These are phyloP conservation scores for Brachyopa scutellaris DNA, from an alignment of 2,888 invertebrate species.

Conservation along the genomic window DNA sequence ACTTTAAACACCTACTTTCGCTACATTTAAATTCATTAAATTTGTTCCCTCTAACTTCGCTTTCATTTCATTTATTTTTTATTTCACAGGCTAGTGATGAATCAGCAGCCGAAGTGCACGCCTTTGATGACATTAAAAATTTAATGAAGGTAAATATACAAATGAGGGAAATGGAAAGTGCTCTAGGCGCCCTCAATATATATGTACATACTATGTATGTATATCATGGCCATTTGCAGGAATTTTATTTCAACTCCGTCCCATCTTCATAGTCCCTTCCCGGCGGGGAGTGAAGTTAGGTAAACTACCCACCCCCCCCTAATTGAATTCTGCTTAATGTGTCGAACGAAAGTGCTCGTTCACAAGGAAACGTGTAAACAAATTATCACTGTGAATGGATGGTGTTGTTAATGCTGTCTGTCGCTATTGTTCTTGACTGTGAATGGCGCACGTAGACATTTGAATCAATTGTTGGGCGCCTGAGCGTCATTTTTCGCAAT, in stretches of 20 bases:
- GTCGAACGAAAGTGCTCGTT: conserved; percentile 28
- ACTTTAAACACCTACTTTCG: not conserved
- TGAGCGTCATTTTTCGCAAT: conserved; percentile 1
- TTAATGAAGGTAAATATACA: conserved; percentile 83
- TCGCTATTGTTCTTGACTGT: conserved; percentile 22
- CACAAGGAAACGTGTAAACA: conserved; percentile 45
- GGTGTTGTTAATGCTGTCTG: conserved; percentile 15
- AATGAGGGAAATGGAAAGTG: conserved; percentile 17
- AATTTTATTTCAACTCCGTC: conserved; percentile 73
- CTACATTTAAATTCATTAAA: conserved; percentile 45
- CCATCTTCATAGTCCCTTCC: conserved; percentile 35
- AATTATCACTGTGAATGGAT: conserved; percentile 46
- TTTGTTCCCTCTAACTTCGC: conserved; percentile 19
- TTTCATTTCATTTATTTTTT: too few relatives aligned
- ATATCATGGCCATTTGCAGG: conserved; percentile 62
- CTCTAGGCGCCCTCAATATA: conserved; percentile 4
- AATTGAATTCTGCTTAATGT: conserved; percentile 43
- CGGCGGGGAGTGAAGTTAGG: too few relatives aligned
- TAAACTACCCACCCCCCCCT: not conserved
- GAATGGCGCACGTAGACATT: conserved; percentile 1
- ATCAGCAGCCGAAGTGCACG: conserved; percentile 84
- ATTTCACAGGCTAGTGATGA: conserved; percentile 85
- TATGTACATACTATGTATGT: too few relatives aligned
- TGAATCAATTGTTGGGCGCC: conserved; percentile 29
- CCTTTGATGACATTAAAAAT: conserved; percentile 86